Evolutionary conservation across 2,888 invertebrate genomes (phyloP).

Genomic region (Papilio protenor): DNA sequence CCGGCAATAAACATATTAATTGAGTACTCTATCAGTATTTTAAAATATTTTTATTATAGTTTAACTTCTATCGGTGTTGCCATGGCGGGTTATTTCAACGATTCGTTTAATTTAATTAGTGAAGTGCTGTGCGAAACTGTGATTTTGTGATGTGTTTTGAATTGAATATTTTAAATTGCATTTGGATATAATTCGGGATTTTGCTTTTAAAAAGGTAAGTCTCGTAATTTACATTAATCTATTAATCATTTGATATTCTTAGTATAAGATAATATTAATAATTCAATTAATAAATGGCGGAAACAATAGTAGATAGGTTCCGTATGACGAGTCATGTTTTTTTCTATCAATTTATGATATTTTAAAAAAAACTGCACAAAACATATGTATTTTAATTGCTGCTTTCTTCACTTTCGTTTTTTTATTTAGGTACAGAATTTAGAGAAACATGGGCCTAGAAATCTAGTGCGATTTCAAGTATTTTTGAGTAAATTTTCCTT

Average conservation of each 20-base stretch:
- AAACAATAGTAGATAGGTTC: constrained; percentile 41
- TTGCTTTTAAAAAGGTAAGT: constrained; percentile 59
- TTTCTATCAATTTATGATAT: constrained; percentile 1
- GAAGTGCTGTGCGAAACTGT: constrained; percentile 68
- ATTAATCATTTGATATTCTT: background rate
- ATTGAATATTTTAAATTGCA: constrained; percentile 55
- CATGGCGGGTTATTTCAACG: constrained; percentile 71
- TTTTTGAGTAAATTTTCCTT: background rate
- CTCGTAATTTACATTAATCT: constrained; percentile 2
- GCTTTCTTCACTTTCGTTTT: too few relatives aligned
- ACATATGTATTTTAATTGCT: too few relatives aligned
- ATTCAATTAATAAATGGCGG: constrained; percentile 48
- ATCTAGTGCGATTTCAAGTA: background rate
- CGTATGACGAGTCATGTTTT: constrained; percentile 38
- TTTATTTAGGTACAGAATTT: background rate
- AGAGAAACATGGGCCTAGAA: background rate
- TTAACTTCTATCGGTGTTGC: constrained; percentile 60
- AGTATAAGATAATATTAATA: constrained; percentile 34
- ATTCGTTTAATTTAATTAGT: constrained; percentile 80
- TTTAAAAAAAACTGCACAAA: background rate
- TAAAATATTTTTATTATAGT: constrained; percentile 48
- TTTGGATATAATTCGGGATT: constrained; percentile 61
- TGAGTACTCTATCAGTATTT: constrained; percentile 39
- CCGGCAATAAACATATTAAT: constrained; percentile 55
- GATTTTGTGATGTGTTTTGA: constrained; percentile 72